These are phyloP conservation scores for Plutella xylostella DNA, from an alignment of 2,888 invertebrate species.

Conservation along the genomic window DNA sequence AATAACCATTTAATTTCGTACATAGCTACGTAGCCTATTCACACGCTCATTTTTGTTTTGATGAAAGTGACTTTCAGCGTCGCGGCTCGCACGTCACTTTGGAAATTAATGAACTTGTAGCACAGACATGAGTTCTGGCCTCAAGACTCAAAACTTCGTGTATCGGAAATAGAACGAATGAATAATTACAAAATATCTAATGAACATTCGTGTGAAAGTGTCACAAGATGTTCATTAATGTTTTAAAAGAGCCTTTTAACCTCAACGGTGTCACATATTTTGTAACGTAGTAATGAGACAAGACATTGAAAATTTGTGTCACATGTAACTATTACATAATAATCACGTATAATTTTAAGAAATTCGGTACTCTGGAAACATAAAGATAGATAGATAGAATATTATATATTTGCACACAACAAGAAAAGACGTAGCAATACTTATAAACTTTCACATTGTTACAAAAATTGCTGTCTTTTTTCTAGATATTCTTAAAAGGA, in stretches of 20 bases:
- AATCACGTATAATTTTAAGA: background rate
- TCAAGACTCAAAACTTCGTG: conserved; percentile 42
- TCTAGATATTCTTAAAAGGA: no score
- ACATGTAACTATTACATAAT: background rate
- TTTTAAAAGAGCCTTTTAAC: conserved; percentile 13
- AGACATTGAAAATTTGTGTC: background rate
- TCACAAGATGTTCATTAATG: conserved; percentile 55
- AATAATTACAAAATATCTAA: conserved; percentile 50
- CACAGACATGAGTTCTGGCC: conserved; percentile 51
- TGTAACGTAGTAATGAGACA: no score
- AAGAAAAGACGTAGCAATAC: no score
- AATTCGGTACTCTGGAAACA: background rate
- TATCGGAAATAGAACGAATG: conserved; percentile 58
- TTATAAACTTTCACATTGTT: no score
- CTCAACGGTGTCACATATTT: no score
- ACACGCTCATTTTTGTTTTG: conserved; percentile 23
- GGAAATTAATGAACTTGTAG: conserved; percentile 45
- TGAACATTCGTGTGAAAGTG: conserved; percentile 56
- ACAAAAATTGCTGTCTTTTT: no score
- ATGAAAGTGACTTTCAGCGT: conserved; percentile 32
- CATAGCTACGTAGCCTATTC: conserved; percentile 27
- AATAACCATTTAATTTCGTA: background rate
- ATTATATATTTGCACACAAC: no score
- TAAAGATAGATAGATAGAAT: background rate
- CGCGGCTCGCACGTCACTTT: conserved; percentile 33